Conservation (phyloP, 1,140 invertebrate genomes). For the Campodea augens region DNA sequence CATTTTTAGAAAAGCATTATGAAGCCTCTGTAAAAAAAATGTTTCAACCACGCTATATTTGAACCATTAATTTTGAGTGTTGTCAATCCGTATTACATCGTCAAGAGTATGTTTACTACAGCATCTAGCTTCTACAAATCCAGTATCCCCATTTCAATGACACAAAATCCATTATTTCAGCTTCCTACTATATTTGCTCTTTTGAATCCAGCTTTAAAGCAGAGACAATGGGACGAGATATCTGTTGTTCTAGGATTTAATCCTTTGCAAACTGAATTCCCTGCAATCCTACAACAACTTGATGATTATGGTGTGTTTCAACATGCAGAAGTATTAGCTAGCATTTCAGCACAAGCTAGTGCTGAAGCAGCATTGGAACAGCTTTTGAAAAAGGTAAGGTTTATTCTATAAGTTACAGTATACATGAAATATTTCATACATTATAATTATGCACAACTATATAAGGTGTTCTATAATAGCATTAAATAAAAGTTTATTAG, state of each 20-base stretch:
- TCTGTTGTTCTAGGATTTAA: conserved; percentile 48
- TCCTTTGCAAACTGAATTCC: conserved; percentile 42
- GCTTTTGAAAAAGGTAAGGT: conserved; percentile 55
- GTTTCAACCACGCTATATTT: not conserved
- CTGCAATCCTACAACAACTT: conserved; percentile 38
- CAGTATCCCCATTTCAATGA: not conserved
- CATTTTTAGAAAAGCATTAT: not conserved
- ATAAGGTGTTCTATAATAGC: too few species aligned
- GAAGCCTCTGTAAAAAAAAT: not conserved
- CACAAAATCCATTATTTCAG: conserved; percentile 21
- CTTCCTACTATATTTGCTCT: conserved; percentile 51
- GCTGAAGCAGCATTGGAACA: conserved; percentile 60
- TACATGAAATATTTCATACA: too few species aligned
- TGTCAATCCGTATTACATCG: too few species aligned
- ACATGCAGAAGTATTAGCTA: conserved; percentile 48
- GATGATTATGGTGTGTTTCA: conserved; percentile 52
- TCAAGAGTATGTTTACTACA: too few species aligned
- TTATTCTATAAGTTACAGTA: too few species aligned
- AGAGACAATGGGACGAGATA: conserved; percentile 64
- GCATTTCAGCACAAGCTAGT: conserved; percentile 63
- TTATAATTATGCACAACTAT: not conserved
- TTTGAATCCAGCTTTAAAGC: conserved; percentile 47
- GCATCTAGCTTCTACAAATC: not conserved
- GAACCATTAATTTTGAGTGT: not conserved
- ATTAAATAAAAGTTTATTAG: too few species aligned